These are phyloP conservation scores for Otocyon megalotis DNA, from an alignment of 2,113 vertebrate genomes.

Conservation along the genomic window DNA sequence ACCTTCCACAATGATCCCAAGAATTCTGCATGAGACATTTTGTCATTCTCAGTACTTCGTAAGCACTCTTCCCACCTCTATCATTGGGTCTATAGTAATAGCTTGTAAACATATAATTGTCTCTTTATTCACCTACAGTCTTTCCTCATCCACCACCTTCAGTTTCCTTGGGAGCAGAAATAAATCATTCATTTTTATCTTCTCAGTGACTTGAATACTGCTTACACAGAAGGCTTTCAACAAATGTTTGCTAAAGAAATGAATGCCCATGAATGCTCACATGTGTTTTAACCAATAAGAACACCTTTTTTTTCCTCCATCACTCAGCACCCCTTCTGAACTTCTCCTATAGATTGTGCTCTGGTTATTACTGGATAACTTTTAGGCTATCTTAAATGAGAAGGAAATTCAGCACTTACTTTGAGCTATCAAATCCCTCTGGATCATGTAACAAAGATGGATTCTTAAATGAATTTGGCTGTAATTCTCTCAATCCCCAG, in stretches of 20 bases:
- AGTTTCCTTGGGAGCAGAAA: conserved; percentile 20
- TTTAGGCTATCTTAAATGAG: not conserved
- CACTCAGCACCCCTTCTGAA: not conserved
- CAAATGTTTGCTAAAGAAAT: not conserved
- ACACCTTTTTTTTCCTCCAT: not conserved
- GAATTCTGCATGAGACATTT: not conserved
- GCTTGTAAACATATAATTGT: not conserved
- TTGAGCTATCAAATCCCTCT: not conserved
- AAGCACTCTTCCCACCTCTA: not conserved
- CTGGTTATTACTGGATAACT: not conserved
- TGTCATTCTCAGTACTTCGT: not conserved
- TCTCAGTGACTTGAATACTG: not conserved
- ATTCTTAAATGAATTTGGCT: not conserved
- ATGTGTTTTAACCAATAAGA: not conserved
- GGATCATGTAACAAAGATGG: not conserved
- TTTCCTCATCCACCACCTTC: not conserved
- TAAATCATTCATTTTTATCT: not conserved
- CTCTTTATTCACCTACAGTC: not conserved
- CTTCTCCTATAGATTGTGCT: not conserved
- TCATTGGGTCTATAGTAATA: not conserved
- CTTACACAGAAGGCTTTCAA: not conserved
- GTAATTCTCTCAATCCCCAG: not conserved
- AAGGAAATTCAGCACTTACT: not conserved
- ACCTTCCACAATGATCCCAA: not conserved
- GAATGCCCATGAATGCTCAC: not conserved